Percentiles rank a stretch among this genome's conserved stretches.
Conservation (phyloP, 2,797 vertebrate genomes). For the Urocyon cinereoargenteus region DNA sequence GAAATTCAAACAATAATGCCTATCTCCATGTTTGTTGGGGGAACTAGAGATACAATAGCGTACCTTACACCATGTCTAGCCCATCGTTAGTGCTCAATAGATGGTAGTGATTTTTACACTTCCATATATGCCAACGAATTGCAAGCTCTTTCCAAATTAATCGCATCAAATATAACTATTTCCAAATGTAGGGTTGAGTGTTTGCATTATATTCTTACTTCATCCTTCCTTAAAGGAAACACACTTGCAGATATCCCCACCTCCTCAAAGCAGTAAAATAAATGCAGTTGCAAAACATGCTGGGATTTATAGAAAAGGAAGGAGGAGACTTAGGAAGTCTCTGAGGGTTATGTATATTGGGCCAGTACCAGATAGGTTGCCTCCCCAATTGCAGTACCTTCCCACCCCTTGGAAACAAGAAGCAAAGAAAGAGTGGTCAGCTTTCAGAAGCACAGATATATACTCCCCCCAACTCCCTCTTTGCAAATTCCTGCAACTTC, state of each 20-base stretch:
- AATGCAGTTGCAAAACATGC: not conserved
- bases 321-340: not conserved
- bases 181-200: not conserved
- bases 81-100: not conserved
- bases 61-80: not conserved
- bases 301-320: not conserved
- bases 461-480: not conserved
- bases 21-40: not conserved
- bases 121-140: not conserved
- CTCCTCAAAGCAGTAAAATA: conserved; percentile 53
- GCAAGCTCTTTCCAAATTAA: conserved; percentile 12
- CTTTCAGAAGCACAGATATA: not conserved
- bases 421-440: not conserved
- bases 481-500: not conserved
- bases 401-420: not conserved
- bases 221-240: conserved; percentile 48
- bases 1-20: not conserved
- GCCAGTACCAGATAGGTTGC: not conserved
- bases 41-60: not conserved
- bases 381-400: not conserved
- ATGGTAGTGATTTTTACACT: not conserved
- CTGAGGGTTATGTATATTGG: not conserved
- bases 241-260: not conserved
- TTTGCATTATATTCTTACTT: conserved; percentile 46
- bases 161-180: not conserved